Percentiles rank a stretch among this genome's conserved stretches.
Evolutionary conservation across 2,888 invertebrate species (phyloP).

Genomic region (Thereva unica): DNA sequence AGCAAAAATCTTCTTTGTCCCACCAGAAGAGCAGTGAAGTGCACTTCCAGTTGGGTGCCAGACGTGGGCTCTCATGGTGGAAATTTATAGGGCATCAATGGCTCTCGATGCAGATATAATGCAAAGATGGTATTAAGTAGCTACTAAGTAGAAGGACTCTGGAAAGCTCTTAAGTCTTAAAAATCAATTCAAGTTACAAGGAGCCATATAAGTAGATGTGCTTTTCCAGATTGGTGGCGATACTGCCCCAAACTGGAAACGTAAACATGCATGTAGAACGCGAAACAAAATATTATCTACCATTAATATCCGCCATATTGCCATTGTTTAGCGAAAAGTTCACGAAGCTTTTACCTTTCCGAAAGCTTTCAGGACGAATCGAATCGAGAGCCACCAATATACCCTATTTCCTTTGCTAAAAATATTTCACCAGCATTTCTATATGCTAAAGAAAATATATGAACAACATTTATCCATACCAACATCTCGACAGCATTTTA

Average conservation of each 20-base stretch:
- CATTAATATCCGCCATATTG: constrained; percentile 32
- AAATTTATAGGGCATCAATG: constrained; percentile 35
- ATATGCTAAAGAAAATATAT: constrained; percentile 16
- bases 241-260: constrained; percentile 10
- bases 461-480: not conserved
- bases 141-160: constrained; percentile 29
- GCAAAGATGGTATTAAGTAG: constrained; percentile 28
- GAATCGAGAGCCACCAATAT: too few relatives aligned
- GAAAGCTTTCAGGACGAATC: constrained; percentile 23
- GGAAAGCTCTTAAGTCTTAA: constrained; percentile 39
- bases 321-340: constrained; percentile 12
- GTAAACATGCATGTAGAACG: constrained; percentile 21
- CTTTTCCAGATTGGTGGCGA: constrained; percentile 15
- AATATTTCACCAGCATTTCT: not conserved
- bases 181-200: constrained; percentile 37
- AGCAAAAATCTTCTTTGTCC: not conserved
- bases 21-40: not conserved
- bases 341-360: constrained; percentile 20
- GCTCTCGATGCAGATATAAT: constrained; percentile 26
- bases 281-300: constrained; percentile 18
- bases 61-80: not conserved
- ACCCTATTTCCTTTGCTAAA: not conserved
- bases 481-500: constrained; percentile 1
- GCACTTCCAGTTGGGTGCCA: too few relatives aligned
- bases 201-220: constrained; percentile 33